phyloP scores from a whole-genome alignment of 2,797 vertebrate genomes.

The Danionella dracula region DNA sequence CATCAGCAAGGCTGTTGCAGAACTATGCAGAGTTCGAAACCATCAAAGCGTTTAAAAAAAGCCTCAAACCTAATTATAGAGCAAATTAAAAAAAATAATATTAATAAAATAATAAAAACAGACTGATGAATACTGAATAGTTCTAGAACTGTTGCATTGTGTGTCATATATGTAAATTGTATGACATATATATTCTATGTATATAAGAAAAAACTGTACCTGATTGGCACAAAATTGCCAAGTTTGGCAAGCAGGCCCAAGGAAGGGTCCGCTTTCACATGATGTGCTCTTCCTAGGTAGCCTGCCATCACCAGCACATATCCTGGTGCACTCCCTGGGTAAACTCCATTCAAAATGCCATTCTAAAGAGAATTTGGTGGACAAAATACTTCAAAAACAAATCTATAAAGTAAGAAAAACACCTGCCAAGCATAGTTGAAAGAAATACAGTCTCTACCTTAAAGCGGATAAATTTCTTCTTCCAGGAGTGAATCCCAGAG shows the following conservation, averaged over 20 bases:
- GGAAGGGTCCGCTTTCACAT: slow-evolving; percentile 76
- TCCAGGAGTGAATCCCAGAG: slow-evolving; percentile 94
- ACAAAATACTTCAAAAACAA: too few relatives aligned
- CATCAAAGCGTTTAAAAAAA: too few relatives aligned
- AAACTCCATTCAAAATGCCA: slow-evolving; percentile 81
- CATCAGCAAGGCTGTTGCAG: too few relatives aligned
- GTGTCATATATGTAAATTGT: too few relatives aligned
- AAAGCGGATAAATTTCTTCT: slow-evolving; percentile 94
- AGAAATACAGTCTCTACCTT: slow-evolving; percentile 70
- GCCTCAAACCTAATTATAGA: too few relatives aligned
- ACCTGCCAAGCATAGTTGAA: background rate
- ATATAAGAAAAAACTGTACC: slow-evolving; percentile 51
- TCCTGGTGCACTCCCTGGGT: slow-evolving; percentile 78
- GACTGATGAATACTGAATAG: too few relatives aligned
- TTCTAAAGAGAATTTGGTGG: slow-evolving; percentile 55
- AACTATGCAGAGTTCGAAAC: too few relatives aligned
- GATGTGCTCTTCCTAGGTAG: slow-evolving; percentile 76
- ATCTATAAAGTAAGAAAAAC: too few relatives aligned
- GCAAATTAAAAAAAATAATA: too few relatives aligned
- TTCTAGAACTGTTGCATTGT: too few relatives aligned
- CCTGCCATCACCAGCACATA: slow-evolving; percentile 78
- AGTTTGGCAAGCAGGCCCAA: slow-evolving; percentile 63
- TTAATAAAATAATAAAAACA: too few relatives aligned
- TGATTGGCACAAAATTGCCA: slow-evolving; percentile 67
- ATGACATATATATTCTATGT: too few relatives aligned